Evolutionary conservation across 53 echinoderm and acorn worm genomes (phyloP), one percentile per base, ranked within the genome.

Genomic region (Paracentrotus lividus): DNA sequence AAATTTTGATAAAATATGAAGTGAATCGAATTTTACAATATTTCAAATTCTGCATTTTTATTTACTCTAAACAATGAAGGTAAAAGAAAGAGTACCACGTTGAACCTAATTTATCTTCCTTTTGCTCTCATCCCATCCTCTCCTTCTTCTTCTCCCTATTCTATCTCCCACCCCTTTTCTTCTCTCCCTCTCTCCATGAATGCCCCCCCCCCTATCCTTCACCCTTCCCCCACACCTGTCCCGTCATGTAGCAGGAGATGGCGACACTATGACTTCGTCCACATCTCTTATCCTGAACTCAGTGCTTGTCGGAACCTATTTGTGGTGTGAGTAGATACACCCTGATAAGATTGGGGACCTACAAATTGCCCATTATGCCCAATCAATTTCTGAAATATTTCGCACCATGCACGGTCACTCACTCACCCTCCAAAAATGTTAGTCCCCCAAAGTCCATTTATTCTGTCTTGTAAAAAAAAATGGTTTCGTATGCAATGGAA

Each of bases 231-330:
- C 32, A 21, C 77, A 77, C 81, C 81, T 81, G 81, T 27, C 81
- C 47, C 2, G 26, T 33, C 81, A 26, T 47, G 31, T 81, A 47
- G 44, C 45, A 81, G 18, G 18, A 15, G n/a, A 45, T 81, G 81
- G 81, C 81, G 81, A n/a, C 81, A 47, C 47, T 47, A n/a, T n/a
- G 42, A 42, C 76, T 72, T 47, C 14, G 10, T n/a, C 27, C 81
- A n/a, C 27, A 47, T 8, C 44, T 21, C 56, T 86, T 56, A 31
- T 86, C 86, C 54, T 86, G 12, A 56, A 55, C 9, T 86, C 54
- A 4, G 56, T 8, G 56, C 86, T 86, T 55, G 86, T 86, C 86
- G 86, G 86, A 86, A 86, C 54, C 86, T 86, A 56, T 86, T 86
- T 86, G 26, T 33, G 57, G 26, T 81, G 20, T 81, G 47, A 81